phyloP scores from a whole-genome alignment of 1,140 invertebrate genomes.

The Whitmania pigra region DNA sequence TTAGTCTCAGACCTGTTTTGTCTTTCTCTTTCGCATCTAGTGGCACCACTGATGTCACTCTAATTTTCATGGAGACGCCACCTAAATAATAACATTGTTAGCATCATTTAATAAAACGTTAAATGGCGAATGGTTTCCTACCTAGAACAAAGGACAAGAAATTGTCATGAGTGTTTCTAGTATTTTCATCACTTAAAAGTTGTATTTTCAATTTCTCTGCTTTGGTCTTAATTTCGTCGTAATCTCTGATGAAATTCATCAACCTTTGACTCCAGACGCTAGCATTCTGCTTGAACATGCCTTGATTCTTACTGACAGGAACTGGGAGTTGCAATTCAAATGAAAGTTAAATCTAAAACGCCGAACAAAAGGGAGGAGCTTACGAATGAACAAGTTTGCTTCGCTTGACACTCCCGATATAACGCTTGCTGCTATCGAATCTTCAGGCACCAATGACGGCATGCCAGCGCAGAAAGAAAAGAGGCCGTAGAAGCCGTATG shows the following conservation, averaged over 20 bases:
- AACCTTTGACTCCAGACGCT: slow-evolving; percentile 18
- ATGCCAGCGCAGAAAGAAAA: slow-evolving; percentile 20
- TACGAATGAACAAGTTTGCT: too few relatives aligned
- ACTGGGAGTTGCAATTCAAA: slow-evolving; percentile 3
- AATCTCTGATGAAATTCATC: slow-evolving; percentile 6
- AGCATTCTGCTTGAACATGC: slow-evolving; percentile 21
- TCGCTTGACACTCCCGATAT: not conserved
- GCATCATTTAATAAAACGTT: not conserved
- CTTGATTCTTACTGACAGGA: slow-evolving; percentile 13
- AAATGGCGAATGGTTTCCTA: not conserved
- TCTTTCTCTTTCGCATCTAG: slow-evolving; percentile 10
- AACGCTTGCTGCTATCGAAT: slow-evolving; percentile 5
- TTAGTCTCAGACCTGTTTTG: not conserved
- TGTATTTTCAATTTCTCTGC: slow-evolving; percentile 15
- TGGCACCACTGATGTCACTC: slow-evolving; percentile 2
- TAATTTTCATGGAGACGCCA: not conserved
- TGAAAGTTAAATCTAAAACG: not conserved
- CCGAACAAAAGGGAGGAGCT: too few relatives aligned
- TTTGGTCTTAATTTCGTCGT: slow-evolving; percentile 1
- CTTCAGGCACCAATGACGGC: slow-evolving; percentile 19
- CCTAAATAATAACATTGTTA: slow-evolving; percentile 10
- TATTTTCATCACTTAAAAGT: slow-evolving; percentile 15
- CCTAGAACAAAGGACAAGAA: slow-evolving; percentile 19
- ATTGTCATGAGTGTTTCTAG: slow-evolving; percentile 23
- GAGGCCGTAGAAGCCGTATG: slow-evolving; percentile 19